Evolutionary conservation across 2,113 vertebrate genomes (phyloP), one percentile per base, ranked within the genome.

Genomic region (Python bivittatus): DNA sequence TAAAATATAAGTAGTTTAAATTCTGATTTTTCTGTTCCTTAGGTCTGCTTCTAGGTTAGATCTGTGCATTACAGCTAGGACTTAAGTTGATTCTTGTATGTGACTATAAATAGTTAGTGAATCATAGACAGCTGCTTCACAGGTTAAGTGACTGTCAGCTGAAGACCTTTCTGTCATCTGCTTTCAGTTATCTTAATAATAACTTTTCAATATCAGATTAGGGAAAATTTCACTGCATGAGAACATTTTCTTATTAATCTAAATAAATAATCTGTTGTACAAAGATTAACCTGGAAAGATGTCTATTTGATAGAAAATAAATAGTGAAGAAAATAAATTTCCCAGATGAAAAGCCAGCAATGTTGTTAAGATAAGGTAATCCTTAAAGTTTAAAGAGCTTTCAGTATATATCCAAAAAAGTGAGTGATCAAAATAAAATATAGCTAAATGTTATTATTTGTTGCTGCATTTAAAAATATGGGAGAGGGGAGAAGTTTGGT

Each of bases 61-160:
- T 92, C 44, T 85, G 72, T 89, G 88, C 54, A 22, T 88, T 58
- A 88, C 68, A 88, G 54, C 44, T 85, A 88, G 33, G 85, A 91
- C 85, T 90, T 90, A 90, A 93, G 85, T 93, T 93, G 92, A 84
- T 91, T 90, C 44, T 38, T 93, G 53, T 88, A n/a, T 4, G 42
- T 53, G 44, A 4, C 85, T 91, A 91, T 91, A 93, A 93, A 93
- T 93, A 91, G 92, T 83, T 42, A 29, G 68, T 91, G 91, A 92
- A 57, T 92, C 85, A 84, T 91, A 91, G 68, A 84, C 86, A 93
- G 88, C 85, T 93, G 89, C 89, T 83, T 64, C 53, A 68, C 92
- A 88, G 68, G 92, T 93, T 90, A 93, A 93, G 86, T 91, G 64
- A 83, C 89, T 44, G 91, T 91, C 92, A 93, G 85, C 92, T 91